Evolutionary conservation across 2,113 vertebrate genomes (phyloP), one percentile per base, ranked within the genome.

Genomic region (Callipepla californica): DNA sequence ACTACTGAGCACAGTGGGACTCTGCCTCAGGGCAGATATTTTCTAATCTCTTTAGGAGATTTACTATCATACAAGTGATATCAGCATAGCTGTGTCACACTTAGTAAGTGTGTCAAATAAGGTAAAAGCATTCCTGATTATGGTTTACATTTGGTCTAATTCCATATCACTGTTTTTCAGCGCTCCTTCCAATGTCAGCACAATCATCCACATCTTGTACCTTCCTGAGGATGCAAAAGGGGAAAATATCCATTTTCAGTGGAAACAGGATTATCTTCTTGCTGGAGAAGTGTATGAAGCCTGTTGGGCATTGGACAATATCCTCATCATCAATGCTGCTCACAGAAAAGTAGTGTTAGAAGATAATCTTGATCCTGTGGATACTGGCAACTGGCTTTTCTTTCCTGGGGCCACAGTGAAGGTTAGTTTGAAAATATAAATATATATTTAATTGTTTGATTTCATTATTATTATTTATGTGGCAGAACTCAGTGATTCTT

Each of bases 341-440:
- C 98, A 99, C 93, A 98, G 96, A 95, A 97, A 98, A 86, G 97
- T 98, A 30, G 93, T 99, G 26, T 96, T 99, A 97, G 99, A 99
- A 97, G 99, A 99, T 84, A 98, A 95, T 89, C 96, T 99, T 34
- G 99, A 99, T 96, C 99, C 99, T 51, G 98, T 98, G 63, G 98
- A 99, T 97, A 99, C 99, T 1, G 98, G 98, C 93, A 99, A 99
- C 97, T 99, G 99, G 99, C 98, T 99, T 81, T 99, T 99, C 96
- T 99, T 99, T 93, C 99, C 99, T 45, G 99, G 99, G 90, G 99
- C 99, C 77, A 99, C 98, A 10, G 96, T 99, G 70, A 99, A 99
- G 99, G 99, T 99, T 94, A 87, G 97, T 96, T 83, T 94, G 53
- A 36, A 15, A 28, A 53, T 30, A 53, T 30, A 53, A 28, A 23